Conservation (phyloP, 2,888 invertebrate species). For the Melipona beecheii region DNA sequence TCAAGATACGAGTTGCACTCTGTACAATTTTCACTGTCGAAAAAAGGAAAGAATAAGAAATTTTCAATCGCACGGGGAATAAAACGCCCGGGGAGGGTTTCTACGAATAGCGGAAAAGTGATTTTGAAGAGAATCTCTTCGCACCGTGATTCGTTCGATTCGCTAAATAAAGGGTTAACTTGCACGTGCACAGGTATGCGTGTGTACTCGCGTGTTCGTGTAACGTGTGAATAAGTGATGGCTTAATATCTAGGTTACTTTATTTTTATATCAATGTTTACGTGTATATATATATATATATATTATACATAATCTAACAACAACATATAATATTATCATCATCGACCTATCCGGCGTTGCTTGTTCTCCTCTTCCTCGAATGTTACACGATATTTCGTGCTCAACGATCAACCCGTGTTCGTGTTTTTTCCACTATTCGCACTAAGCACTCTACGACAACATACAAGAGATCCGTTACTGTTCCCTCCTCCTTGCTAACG, state of each 20-base stretch:
- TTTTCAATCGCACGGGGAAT: background rate
- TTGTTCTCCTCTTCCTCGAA: constrained; percentile 67
- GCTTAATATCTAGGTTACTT: constrained; percentile 75
- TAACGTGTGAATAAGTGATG: constrained; percentile 64
- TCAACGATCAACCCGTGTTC: constrained; percentile 81
- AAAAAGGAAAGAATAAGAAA: background rate
- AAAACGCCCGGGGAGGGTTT: background rate
- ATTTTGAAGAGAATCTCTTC: background rate
- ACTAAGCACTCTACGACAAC: constrained; percentile 76
- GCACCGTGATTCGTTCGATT: background rate
- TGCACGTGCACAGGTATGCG: constrained; percentile 2
- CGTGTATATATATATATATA: constrained; percentile 75
- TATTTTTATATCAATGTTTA: constrained; percentile 78
- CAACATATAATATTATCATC: constrained; percentile 83
- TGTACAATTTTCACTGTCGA: background rate
- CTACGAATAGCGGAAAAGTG: background rate
- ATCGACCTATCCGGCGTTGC: constrained; percentile 71
- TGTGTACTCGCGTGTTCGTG: constrained; percentile 21
- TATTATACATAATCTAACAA: constrained; percentile 81
- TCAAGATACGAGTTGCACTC: background rate
- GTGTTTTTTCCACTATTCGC: constrained; percentile 71
- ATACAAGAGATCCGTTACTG: constrained; percentile 68
- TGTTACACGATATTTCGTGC: constrained; percentile 78
- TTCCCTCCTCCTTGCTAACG: constrained; percentile 34
- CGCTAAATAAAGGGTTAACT: constrained; percentile 34